Percentiles rank a stretch among this genome's conserved stretches.
These are phyloP conservation scores for Lipophrys pholis DNA, from an alignment of 2,113 vertebrate species.

Conservation along the genomic window DNA sequence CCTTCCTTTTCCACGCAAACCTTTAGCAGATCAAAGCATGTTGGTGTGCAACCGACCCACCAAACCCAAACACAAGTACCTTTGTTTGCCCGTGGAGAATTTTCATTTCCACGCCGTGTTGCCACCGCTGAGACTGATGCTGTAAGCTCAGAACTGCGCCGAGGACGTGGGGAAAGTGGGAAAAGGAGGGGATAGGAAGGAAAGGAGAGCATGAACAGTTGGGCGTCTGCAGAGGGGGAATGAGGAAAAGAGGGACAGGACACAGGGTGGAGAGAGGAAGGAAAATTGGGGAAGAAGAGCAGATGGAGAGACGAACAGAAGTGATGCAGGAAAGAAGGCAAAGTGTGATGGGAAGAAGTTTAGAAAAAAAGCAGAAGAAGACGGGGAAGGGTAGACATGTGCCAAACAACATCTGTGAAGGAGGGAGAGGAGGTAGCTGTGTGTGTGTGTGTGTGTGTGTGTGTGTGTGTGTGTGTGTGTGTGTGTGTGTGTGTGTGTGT, in stretches of 20 bases:
- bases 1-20: too few species aligned
- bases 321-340: slow-evolving; percentile 15
- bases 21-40: too few species aligned
- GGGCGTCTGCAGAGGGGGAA: neutral
- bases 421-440: slow-evolving; percentile 25
- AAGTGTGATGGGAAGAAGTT: neutral
- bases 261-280: slow-evolving; percentile 5
- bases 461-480: neutral
- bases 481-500: slow-evolving; percentile 24
- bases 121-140: too few species aligned
- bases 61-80: too few species aligned
- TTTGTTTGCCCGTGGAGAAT: too few species aligned
- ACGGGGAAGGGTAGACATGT: slow-evolving; percentile 12
- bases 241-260: neutral
- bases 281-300: neutral
- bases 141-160: too few species aligned
- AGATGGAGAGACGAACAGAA: slow-evolving; percentile 33
- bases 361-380: slow-evolving; percentile 3
- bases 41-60: too few species aligned
- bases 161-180: neutral
- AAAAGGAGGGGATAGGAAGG: neutral
- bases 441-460: slow-evolving; percentile 28
- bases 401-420: slow-evolving; percentile 72
- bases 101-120: too few species aligned
- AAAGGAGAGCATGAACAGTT: slow-evolving; percentile 4